A percentile compares a stretch with the other conserved stretches of the same genome.
Evolutionary conservation across 2,888 invertebrate species (phyloP).

Genomic region (Ornithoptera priamus): DNA sequence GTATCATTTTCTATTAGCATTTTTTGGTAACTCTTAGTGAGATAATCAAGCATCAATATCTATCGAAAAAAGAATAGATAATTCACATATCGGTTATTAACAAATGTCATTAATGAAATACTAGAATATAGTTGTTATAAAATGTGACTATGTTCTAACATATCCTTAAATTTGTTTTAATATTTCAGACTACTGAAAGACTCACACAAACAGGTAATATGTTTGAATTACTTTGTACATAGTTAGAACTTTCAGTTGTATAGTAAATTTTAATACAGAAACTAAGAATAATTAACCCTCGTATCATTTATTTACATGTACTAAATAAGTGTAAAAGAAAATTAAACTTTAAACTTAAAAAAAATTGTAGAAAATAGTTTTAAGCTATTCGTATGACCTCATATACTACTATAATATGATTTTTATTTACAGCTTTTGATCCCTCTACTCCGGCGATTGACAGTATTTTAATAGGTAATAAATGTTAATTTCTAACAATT

Average conservation of each 20-base stretch:
- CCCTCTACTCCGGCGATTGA: background rate
- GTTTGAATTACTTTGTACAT: background rate
- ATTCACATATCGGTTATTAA: too few relatives aligned
- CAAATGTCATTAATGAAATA: too few relatives aligned
- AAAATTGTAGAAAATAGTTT: too few relatives aligned
- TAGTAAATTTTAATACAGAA: background rate
- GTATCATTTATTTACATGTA: background rate
- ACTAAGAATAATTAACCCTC: background rate
- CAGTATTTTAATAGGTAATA: constrained; percentile 25
- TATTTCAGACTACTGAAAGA: background rate
- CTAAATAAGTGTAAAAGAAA: background rate
- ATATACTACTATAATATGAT: background rate
- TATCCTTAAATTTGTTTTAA: background rate
- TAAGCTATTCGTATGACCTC: too few relatives aligned
- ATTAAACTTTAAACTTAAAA: too few relatives aligned
- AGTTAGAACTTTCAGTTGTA: background rate
- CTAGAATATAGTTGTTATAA: too few relatives aligned
- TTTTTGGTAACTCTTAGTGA: background rate
- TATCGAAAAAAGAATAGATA: background rate
- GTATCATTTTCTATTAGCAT: background rate
- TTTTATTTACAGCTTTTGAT: constrained; percentile 12
- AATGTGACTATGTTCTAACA: too few relatives aligned
- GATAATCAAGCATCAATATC: background rate
- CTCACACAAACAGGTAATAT: background rate
- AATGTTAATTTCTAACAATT: background rate